Conservation (phyloP, 2,113 vertebrate species). For the Phaethon lepturus region DNA sequence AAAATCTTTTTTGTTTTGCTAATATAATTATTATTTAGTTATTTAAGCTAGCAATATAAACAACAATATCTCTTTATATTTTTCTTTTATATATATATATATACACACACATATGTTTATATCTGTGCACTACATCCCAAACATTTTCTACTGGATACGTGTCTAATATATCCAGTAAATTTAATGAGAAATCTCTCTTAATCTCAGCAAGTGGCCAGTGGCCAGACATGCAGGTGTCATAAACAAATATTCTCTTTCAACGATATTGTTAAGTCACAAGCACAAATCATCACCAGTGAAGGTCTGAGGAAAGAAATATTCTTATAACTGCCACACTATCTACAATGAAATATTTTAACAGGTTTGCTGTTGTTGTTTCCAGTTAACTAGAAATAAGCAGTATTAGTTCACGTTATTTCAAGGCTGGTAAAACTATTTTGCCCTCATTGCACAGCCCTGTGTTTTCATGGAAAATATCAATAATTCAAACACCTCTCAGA, state of each 20-base stretch:
- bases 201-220: neutral
- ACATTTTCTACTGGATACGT: neutral
- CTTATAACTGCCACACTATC: neutral
- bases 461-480: slow-evolving; percentile 13
- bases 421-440: neutral
- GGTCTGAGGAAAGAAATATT: neutral
- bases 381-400: slow-evolving; percentile 14
- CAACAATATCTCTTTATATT: neutral
- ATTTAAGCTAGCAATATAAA: neutral
- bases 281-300: neutral
- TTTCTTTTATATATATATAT: no score
- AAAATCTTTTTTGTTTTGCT: neutral
- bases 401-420: neutral
- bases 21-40: neutral
- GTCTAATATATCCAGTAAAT: neutral
- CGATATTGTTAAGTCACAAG: neutral
- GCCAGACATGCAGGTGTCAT: neutral
- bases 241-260: neutral
- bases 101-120: neutral
- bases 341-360: neutral
- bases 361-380: neutral
- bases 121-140: neutral
- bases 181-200: neutral
- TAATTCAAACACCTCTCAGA: slow-evolving; percentile 24
- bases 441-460: neutral